Percentiles rank a stretch among this genome's conserved stretches.
phyloP scores from a whole-genome alignment of 2,113 vertebrate species.

The Caretta caretta region DNA sequence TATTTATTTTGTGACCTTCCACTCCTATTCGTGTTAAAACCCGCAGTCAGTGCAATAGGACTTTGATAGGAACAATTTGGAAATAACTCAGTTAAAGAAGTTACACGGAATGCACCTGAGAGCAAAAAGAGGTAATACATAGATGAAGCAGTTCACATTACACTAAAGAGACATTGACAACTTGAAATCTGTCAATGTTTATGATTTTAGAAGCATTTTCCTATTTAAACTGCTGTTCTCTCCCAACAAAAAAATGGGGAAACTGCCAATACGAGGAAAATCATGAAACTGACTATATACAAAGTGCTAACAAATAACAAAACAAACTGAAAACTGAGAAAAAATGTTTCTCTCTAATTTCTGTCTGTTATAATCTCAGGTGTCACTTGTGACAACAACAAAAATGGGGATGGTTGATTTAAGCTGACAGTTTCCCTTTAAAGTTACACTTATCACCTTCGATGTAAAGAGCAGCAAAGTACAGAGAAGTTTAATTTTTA shows the following conservation, averaged over 20 bases:
- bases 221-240: constrained; percentile 18
- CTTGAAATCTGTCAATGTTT: constrained; percentile 6
- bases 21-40: neutral
- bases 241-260: neutral
- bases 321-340: neutral
- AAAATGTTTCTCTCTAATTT: neutral
- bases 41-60: neutral
- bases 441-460: neutral
- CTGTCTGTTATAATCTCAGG: neutral
- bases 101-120: neutral
- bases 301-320: neutral
- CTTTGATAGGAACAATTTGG: rapidly evolving
- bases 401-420: neutral
- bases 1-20: neutral
- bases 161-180: neutral
- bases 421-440: neutral
- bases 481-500: neutral
- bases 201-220: neutral
- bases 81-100: neutral
- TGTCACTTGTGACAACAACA: neutral
- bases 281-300: neutral
- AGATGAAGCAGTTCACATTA: neutral
- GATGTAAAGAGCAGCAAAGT: neutral
- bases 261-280: neutral
- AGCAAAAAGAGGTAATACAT: neutral